Base-by-base conservation (phyloP, 2,888 invertebrate genomes). In the Melangyna quadrimaculata region DNA sequence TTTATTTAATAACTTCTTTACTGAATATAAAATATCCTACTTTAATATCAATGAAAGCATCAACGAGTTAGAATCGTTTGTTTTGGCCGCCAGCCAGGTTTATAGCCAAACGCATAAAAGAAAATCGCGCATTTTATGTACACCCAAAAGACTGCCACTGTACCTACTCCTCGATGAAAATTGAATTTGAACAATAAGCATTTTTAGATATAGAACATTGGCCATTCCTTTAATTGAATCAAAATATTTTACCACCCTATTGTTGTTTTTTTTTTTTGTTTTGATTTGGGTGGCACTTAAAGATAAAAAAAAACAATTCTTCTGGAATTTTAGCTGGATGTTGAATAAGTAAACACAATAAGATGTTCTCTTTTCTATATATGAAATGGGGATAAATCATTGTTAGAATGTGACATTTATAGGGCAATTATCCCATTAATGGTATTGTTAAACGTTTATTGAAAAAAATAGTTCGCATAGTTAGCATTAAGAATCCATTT, bases 1-100 rank as follows among this genome's bases (percentile, higher is more conserved):
- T 32, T 12, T 55, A 32, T 29, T 51, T 27, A 51, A 14, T 24
- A 32, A 3, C 14, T 55, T 29, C 4, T 10, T 17, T 29, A 32
- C 55, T 17, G 5, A 55, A 55, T 17, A 17, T 32, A 10, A 37
- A 35, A 59, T 32, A 22, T 22, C 12, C 35, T 14, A 8, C 27
- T 51, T 24, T 24, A 51, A 57, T 19, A 57, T 63, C 59, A 37
- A 24, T 59, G 22, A 59, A 37, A 43, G 7, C n/a, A 43, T 43
- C 43, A 24, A 27, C 10, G 17, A 17, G n/a, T 43, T 24, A 12
- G 7, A 24, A 61, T 1, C 17, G 17, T 17, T 43, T 5, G 14
- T 5, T 27, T 63, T 63, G 63, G 63, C 63, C 24, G 27, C n/a
- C 63, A 63, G 63, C 63, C 63, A 63, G 63, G 27, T 63, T 43